These are phyloP conservation scores for Mactromeris polynyma DNA, from an alignment of 2,888 invertebrate genomes.

Conservation along the genomic window DNA sequence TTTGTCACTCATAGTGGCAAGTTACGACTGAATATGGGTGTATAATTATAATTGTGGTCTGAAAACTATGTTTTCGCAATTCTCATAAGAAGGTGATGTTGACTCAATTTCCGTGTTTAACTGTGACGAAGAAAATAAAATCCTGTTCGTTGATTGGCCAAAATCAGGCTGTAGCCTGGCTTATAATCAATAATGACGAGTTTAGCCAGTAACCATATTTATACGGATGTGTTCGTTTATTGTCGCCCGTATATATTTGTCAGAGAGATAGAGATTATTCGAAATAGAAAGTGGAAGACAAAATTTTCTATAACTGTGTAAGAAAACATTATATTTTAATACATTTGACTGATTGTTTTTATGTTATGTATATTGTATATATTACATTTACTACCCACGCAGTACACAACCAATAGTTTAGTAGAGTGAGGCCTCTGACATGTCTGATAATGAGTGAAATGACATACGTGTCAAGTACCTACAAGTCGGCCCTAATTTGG, in stretches of 20 bases:
- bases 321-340: neutral
- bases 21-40: neutral
- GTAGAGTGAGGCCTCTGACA: no score
- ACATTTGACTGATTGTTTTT: no score
- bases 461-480: no score
- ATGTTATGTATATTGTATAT: no score
- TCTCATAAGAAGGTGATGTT: constrained; percentile 65
- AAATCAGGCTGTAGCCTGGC: constrained; percentile 1
- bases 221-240: neutral
- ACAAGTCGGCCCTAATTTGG: no score
- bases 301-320: neutral
- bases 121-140: constrained; percentile 9
- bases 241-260: neutral
- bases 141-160: constrained; percentile 33
- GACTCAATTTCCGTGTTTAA: constrained; percentile 64
- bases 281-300: constrained; percentile 14
- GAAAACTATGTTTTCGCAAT: constrained; percentile 27
- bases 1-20: constrained; percentile 57
- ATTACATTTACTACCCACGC: no score
- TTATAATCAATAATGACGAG: neutral
- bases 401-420: no score
- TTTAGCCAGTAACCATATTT: neutral
- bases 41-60: neutral
- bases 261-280: neutral
- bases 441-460: no score